Conservation (phyloP, 2,797 vertebrate species). For the Pipistrellus pygmaeus region DNA sequence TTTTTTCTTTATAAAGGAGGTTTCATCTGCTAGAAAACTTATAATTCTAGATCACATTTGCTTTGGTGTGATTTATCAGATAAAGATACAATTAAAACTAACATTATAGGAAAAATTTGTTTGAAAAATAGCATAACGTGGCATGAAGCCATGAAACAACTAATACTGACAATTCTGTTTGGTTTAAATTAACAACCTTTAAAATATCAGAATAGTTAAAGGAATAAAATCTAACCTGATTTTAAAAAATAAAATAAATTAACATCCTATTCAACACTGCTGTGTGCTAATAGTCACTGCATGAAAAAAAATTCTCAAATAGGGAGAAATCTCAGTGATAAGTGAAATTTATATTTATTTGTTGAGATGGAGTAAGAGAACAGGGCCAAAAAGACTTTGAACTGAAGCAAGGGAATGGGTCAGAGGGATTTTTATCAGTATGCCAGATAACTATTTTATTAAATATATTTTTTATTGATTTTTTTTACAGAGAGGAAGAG, state of each 20-base stretch:
- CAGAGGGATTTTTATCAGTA: background rate
- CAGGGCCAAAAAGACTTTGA: too few species aligned
- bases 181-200: conserved; percentile 2
- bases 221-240: too few species aligned
- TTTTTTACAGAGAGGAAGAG: too few species aligned
- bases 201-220: too few species aligned
- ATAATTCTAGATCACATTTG: background rate
- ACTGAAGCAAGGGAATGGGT: background rate
- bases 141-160: background rate
- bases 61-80: background rate
- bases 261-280: conserved; percentile 63
- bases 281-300: conserved; percentile 62
- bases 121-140: background rate
- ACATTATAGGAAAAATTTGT: conserved; percentile 9
- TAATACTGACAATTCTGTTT: background rate
- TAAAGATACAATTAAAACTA: conserved; percentile 25
- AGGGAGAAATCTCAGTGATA: conserved; percentile 75
- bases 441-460: background rate
- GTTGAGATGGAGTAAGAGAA: background rate
- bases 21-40: background rate
- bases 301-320: conserved; percentile 76
- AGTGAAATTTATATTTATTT: conserved; percentile 79
- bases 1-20: conserved; percentile 20
- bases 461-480: too few species aligned
- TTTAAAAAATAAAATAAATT: background rate